These are phyloP conservation scores for Bombus ignitus DNA, from an alignment of 1,140 invertebrate species.

Conservation along the genomic window DNA sequence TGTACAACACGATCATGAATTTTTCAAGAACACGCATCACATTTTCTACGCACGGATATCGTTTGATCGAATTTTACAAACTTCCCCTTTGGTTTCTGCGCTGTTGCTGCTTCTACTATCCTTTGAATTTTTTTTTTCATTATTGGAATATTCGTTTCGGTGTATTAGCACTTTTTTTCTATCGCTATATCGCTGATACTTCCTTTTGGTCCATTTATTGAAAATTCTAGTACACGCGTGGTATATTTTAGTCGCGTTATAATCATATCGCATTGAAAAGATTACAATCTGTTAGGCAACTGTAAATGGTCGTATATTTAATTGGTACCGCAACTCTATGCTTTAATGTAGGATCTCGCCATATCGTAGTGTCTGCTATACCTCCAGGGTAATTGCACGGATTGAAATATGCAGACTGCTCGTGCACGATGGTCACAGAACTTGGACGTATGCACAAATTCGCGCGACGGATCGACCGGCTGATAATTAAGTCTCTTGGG, in stretches of 20 bases:
- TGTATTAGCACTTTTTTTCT: neutral
- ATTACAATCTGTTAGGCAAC: no score
- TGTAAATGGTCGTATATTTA: neutral
- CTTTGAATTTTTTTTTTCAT: neutral
- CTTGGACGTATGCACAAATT: neutral
- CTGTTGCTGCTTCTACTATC: neutral
- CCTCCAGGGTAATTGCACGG: constrained; percentile 39
- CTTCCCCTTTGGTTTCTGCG: neutral
- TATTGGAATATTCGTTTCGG: neutral
- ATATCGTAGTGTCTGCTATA: neutral
- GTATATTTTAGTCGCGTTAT: neutral
- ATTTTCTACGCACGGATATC: neutral
- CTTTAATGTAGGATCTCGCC: neutral
- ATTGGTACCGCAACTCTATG: neutral
- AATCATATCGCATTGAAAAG: no score
- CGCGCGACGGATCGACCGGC: constrained; percentile 10
- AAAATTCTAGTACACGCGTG: no score
- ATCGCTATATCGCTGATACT: neutral
- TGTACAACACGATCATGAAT: constrained; percentile 27
- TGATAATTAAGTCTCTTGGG: constrained; percentile 46
- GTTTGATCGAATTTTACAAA: neutral
- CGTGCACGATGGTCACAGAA: constrained; percentile 19
- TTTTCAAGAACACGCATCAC: constrained; percentile 4
- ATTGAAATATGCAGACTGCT: constrained; percentile 39
- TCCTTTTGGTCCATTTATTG: no score